These are phyloP conservation scores for Ceratothoa steindachneri DNA, from an alignment of 2,888 invertebrate genomes.

Conservation along the genomic window DNA sequence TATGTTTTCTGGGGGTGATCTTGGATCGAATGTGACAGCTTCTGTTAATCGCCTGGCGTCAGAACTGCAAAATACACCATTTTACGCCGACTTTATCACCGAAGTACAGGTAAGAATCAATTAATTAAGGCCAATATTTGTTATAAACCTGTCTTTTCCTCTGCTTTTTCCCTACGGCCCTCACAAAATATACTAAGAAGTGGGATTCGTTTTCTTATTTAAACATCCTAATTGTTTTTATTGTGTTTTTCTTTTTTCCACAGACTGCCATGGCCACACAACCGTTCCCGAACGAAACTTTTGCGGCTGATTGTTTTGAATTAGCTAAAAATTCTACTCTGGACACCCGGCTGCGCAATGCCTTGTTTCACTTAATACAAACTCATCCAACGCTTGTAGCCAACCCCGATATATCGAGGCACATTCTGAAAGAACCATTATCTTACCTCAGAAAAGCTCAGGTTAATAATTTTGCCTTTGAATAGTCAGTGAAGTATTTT, in stretches of 20 bases:
- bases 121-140: constrained; percentile 9
- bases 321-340: constrained; percentile 73
- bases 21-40: constrained; percentile 42
- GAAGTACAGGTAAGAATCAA: constrained; percentile 70
- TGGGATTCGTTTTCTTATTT: too few species aligned
- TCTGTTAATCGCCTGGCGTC: constrained; percentile 64
- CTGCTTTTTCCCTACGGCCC: too few species aligned
- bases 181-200: too few species aligned
- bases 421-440: constrained; percentile 60
- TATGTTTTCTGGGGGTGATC: constrained; percentile 28
- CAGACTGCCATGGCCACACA: constrained; percentile 75
- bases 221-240: too few species aligned
- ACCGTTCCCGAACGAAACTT: constrained; percentile 70
- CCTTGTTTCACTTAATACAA: constrained; percentile 76
- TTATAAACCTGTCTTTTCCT: neutral
- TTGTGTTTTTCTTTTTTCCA: too few species aligned
- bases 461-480: too few species aligned
- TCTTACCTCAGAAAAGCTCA: constrained; percentile 78
- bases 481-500: too few species aligned
- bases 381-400: constrained; percentile 49
- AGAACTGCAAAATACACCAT: constrained; percentile 69
- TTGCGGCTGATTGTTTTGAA: constrained; percentile 69
- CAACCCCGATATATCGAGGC: constrained; percentile 39
- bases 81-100: constrained; percentile 71
- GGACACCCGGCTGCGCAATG: constrained; percentile 76